A percentile compares a stretch with the other conserved stretches of the same genome.
Evolutionary conservation across 1,140 invertebrate species (phyloP).

Genomic region (Eubasilissa regina): DNA sequence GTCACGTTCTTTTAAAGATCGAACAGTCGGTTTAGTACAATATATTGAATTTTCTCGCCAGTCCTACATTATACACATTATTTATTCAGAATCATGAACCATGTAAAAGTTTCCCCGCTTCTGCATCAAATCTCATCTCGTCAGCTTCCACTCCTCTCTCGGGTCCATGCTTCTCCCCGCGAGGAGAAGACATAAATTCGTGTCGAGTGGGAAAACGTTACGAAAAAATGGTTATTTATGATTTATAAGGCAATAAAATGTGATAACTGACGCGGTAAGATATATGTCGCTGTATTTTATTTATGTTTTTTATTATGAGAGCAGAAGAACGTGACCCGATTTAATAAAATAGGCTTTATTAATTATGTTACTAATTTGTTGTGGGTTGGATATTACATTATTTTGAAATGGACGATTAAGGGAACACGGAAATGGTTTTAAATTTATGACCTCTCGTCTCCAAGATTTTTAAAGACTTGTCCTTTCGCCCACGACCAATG

Average conservation of each 20-base stretch:
- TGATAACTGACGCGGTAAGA: slow-evolving; percentile 45
- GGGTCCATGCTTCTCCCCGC: slow-evolving; percentile 3
- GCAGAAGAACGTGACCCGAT: slow-evolving; percentile 25
- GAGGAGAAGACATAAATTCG: slow-evolving; percentile 45
- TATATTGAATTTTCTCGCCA: too few relatives aligned
- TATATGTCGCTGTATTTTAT: slow-evolving; percentile 41
- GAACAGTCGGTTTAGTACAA: too few relatives aligned
- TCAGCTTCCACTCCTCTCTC: neutral
- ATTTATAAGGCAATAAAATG: slow-evolving; percentile 54
- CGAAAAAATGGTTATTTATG: slow-evolving; percentile 55
- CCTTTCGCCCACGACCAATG: neutral
- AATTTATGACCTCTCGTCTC: neutral
- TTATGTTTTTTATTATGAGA: slow-evolving; percentile 27
- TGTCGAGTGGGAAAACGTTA: slow-evolving; percentile 26
- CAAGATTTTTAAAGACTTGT: slow-evolving; percentile 4
- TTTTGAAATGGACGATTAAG: neutral
- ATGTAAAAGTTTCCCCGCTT: neutral
- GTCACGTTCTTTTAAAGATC: too few relatives aligned
- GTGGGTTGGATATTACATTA: neutral
- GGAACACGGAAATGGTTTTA: slow-evolving; percentile 27
- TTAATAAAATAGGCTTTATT: slow-evolving; percentile 9
- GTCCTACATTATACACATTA: neutral
- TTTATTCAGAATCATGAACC: neutral
- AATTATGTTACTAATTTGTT: slow-evolving; percentile 9
- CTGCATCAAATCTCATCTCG: neutral